These are phyloP conservation scores for Philopotamus ludificatus DNA, from an alignment of 1,140 invertebrate species.

Conservation along the genomic window DNA sequence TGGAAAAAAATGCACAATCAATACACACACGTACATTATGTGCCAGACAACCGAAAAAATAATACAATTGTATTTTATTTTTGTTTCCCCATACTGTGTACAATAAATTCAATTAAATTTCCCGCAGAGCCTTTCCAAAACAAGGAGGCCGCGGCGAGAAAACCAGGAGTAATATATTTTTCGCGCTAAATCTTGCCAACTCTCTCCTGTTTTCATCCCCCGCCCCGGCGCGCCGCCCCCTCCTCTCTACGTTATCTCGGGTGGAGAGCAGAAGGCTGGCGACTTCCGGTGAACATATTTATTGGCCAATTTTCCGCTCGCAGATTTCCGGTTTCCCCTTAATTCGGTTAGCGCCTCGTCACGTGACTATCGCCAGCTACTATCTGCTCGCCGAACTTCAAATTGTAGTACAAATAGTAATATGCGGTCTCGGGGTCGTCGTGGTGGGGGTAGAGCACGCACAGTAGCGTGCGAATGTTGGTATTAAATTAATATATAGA, in stretches of 20 bases:
- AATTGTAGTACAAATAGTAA: too few relatives aligned
- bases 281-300: constrained; percentile 21
- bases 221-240: too few relatives aligned
- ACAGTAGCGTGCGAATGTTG: too few relatives aligned
- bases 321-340: constrained; percentile 4
- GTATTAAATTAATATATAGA: too few relatives aligned
- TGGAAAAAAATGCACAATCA: too few relatives aligned
- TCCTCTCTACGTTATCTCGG: not conserved
- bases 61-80: too few relatives aligned
- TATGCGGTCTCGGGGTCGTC: too few relatives aligned
- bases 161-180: not conserved
- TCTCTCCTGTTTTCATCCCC: not conserved
- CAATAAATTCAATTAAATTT: not conserved
- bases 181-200: not conserved
- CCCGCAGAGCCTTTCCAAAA: not conserved
- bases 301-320: constrained; percentile 32
- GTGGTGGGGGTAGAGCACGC: too few relatives aligned
- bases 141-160: not conserved
- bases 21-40: too few relatives aligned
- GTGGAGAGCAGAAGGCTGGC: not conserved
- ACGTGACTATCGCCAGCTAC: constrained; percentile 1
- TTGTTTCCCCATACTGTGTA: not conserved
- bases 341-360: constrained; percentile 32
- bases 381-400: too few relatives aligned
- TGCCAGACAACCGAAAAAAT: too few relatives aligned